A percentile compares a stretch with the other conserved stretches of the same genome.
Evolutionary conservation across 1,140 invertebrate species (phyloP).

Genomic region (Grapholita molesta): DNA sequence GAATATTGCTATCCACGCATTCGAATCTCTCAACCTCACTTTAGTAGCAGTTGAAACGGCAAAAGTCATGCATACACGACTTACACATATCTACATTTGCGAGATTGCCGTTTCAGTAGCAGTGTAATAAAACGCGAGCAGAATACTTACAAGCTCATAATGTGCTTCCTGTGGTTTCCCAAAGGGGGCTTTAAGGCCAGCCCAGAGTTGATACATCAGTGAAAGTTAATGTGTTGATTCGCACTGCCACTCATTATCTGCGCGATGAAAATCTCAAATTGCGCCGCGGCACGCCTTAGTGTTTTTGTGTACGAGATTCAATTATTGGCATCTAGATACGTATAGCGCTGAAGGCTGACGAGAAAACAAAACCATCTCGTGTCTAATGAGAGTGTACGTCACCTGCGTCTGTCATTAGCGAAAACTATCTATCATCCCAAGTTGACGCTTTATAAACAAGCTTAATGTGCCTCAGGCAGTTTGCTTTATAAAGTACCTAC

Average conservation of each 20-base stretch:
- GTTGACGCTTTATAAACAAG: background rate
- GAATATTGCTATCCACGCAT: no score
- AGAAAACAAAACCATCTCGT: conserved; percentile 45
- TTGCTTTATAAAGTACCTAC: background rate
- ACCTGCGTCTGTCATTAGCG: background rate
- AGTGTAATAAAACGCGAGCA: background rate
- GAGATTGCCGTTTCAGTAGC: background rate
- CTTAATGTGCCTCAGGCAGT: background rate
- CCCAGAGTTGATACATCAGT: conserved; percentile 48
- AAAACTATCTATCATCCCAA: background rate
- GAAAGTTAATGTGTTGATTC: conserved; percentile 72
- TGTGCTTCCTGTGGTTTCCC: conserved; percentile 63
- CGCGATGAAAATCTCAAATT: conserved; percentile 73
- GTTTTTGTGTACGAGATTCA: conserved; percentile 69
- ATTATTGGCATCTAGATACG: conserved; percentile 58
- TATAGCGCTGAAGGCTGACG: conserved; percentile 43
- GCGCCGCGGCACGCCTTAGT: conserved; percentile 56
- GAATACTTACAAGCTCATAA: conserved; percentile 23
- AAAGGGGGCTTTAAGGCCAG: conserved; percentile 69
- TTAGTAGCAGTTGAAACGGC: background rate
- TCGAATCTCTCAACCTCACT: no score
- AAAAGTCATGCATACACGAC: background rate
- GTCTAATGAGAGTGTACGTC: conserved; percentile 37
- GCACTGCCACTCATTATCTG: conserved; percentile 64
- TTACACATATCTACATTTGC: background rate